phyloP scores from a whole-genome alignment of 2,888 invertebrate genomes.

The Plagodis dolabraria region DNA sequence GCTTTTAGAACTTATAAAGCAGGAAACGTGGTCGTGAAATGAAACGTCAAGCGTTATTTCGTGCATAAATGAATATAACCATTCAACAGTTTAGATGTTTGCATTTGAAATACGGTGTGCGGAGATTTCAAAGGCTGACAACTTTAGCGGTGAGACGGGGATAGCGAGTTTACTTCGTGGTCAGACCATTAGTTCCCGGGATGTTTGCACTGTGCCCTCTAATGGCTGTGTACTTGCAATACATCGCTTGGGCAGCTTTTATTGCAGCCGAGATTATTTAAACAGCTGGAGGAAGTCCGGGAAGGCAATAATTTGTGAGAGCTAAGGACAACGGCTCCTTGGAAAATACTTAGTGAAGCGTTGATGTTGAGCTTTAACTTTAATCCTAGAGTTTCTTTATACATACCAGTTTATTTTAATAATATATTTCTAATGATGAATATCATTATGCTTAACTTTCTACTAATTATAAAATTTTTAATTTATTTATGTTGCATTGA shows the following conservation, averaged over 20 bases:
- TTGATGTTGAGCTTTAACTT: slow-evolving; percentile 51
- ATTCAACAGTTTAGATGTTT: slow-evolving; percentile 12
- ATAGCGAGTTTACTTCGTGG: slow-evolving; percentile 42
- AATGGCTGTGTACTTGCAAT: slow-evolving; percentile 62
- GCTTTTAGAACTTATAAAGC: slow-evolving; percentile 13
- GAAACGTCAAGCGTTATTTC: slow-evolving; percentile 15
- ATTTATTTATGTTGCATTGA: too few species aligned
- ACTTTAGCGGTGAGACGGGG: slow-evolving; percentile 24
- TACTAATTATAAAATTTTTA: too few species aligned
- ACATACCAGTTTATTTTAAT: slow-evolving; percentile 26
- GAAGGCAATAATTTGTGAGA: slow-evolving; percentile 58
- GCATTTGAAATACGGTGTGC: slow-evolving; percentile 8
- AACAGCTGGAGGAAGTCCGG: slow-evolving; percentile 49
- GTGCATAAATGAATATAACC: slow-evolving; percentile 11
- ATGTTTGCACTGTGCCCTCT: slow-evolving; percentile 58
- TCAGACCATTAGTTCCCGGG: slow-evolving; percentile 53
- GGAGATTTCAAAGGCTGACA: slow-evolving; percentile 16
- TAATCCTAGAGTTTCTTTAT: slow-evolving; percentile 39
- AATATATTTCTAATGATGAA: neutral
- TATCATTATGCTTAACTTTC: too few species aligned
- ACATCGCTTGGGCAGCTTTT: slow-evolving; percentile 61
- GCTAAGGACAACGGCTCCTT: slow-evolving; percentile 40
- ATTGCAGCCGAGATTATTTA: slow-evolving; percentile 72
- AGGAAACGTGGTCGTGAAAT: slow-evolving; percentile 13
- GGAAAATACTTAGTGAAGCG: slow-evolving; percentile 44